Percentiles rank a stretch among this genome's conserved stretches.
Evolutionary conservation across 2,888 invertebrate genomes (phyloP).

Genomic region (Orchesellides sinensis): DNA sequence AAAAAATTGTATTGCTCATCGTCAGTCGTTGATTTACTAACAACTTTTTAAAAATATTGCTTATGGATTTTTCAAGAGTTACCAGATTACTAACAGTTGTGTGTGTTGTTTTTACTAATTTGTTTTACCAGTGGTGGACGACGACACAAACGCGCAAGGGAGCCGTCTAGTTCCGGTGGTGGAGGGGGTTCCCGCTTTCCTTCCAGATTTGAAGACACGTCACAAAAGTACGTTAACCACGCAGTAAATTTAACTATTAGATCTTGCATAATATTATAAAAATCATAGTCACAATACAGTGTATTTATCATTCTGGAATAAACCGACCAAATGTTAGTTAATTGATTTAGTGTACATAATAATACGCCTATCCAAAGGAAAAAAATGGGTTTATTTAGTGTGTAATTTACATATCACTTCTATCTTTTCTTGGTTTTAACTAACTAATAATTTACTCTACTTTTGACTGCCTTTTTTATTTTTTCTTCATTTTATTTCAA

Average conservation of each 20-base stretch:
- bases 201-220: constrained; percentile 73
- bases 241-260: background rate
- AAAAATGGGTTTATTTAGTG: background rate
- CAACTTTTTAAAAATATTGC: background rate
- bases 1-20: background rate
- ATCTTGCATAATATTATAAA: background rate
- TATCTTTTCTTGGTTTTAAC: background rate
- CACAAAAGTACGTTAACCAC: constrained; percentile 70
- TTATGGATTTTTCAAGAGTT: constrained; percentile 3
- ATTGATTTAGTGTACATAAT: no score
- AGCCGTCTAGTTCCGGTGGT: constrained; percentile 63
- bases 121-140: constrained; percentile 50
- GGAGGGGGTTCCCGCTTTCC: constrained; percentile 64
- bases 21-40: background rate
- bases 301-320: no score
- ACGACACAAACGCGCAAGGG: constrained; percentile 59
- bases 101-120: constrained; percentile 17
- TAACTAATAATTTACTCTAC: background rate
- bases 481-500: constrained; percentile 1
- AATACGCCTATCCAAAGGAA: background rate
- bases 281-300: no score
- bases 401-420: background rate
- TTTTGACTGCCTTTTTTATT: background rate
- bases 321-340: no score
- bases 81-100: constrained; percentile 19